Evolutionary conservation across 1,140 invertebrate genomes (phyloP).

Genomic region (Solenopsis invicta): DNA sequence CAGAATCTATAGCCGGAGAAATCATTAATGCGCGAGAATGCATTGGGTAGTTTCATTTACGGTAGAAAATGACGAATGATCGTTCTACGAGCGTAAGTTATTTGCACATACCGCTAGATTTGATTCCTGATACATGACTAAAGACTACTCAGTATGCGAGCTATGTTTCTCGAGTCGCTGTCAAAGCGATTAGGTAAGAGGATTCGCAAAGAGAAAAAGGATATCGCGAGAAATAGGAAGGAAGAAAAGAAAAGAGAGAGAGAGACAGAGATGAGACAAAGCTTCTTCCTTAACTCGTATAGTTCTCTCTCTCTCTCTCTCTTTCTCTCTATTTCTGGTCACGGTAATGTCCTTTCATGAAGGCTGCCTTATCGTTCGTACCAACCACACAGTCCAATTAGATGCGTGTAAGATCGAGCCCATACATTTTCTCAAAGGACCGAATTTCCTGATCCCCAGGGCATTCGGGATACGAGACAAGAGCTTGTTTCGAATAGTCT

Average conservation of each 20-base stretch:
- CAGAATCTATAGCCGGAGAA: slow-evolving; percentile 13
- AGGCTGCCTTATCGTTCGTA: slow-evolving; percentile 72
- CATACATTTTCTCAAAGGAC: slow-evolving; percentile 76
- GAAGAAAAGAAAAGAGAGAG: not conserved
- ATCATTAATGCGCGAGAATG: slow-evolving; percentile 36
- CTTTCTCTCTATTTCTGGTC: slow-evolving; percentile 69
- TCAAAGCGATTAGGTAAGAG: slow-evolving; percentile 55
- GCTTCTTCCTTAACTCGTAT: not conserved
- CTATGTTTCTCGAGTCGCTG: slow-evolving; percentile 52
- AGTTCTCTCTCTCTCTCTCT: slow-evolving; percentile 3
- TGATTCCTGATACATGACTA: slow-evolving; percentile 62
- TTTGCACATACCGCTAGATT: slow-evolving; percentile 68
- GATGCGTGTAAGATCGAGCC: slow-evolving; percentile 67
- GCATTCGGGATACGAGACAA: not conserved
- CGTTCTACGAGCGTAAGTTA: slow-evolving; percentile 44
- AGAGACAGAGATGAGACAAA: slow-evolving; percentile 20
- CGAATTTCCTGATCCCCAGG: slow-evolving; percentile 73
- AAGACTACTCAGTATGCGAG: slow-evolving; percentile 67
- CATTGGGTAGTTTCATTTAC: slow-evolving; percentile 59
- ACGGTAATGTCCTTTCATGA: slow-evolving; percentile 72
- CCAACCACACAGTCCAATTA: slow-evolving; percentile 53
- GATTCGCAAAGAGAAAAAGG: not conserved
- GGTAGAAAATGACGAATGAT: slow-evolving; percentile 63
- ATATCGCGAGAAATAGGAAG: slow-evolving; percentile 7
- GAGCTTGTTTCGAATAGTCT: slow-evolving; percentile 27